These are phyloP conservation scores for Tiphia femorata DNA, from an alignment of 2,888 invertebrate genomes.

Conservation along the genomic window DNA sequence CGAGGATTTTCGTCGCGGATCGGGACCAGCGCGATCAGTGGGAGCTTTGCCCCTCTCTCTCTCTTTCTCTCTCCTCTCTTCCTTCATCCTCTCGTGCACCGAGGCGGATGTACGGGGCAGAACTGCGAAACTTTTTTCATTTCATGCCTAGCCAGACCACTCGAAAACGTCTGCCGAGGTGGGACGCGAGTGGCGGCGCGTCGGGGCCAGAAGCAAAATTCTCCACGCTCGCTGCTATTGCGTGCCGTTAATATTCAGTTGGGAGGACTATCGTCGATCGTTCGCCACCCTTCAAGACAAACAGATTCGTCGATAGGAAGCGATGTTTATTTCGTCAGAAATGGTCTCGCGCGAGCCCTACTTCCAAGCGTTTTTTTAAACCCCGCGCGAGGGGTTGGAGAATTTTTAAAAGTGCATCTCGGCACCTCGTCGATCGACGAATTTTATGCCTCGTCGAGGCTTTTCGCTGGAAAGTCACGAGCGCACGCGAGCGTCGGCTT, in stretches of 20 bases:
- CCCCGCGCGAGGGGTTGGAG: neutral
- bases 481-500: neutral
- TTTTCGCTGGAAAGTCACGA: no score
- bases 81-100: no score
- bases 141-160: constrained; percentile 29
- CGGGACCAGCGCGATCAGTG: neutral
- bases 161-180: constrained; percentile 25
- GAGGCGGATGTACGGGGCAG: no score
- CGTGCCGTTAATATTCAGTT: neutral
- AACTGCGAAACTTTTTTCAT: constrained; percentile 39
- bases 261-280: neutral
- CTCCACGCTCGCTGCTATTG: neutral
- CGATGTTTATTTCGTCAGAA: no score
- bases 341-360: no score
- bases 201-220: neutral
- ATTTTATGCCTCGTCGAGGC: no score
- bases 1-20: neutral
- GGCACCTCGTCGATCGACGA: no score
- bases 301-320: no score
- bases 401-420: neutral
- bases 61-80: no score
- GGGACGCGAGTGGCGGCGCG: constrained; percentile 1
- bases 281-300: no score
- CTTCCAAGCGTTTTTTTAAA: no score
- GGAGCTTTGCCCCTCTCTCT: neutral